Percentiles rank a stretch among this genome's conserved stretches.
Evolutionary conservation across 2,113 vertebrate genomes (phyloP).

Genomic region (Solea senegalensis): DNA sequence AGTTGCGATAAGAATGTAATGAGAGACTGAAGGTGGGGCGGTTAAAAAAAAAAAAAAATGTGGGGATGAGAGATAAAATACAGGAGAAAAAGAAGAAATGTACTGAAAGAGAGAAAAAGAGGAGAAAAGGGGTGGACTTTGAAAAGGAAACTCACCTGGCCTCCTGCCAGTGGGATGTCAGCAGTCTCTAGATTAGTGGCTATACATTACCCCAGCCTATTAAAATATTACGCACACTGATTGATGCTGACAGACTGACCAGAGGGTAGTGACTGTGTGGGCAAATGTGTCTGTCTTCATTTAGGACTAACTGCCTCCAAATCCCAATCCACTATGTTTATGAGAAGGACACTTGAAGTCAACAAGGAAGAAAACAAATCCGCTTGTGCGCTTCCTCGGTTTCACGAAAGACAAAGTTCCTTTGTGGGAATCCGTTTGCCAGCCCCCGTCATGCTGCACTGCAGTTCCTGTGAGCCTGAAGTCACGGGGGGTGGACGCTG

Average conservation of each 20-base stretch:
- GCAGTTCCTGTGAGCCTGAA: conserved; percentile 6
- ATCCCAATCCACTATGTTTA: conserved; percentile 1
- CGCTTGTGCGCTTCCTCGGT: neutral
- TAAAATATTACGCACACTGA: conserved; percentile 68
- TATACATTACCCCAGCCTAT: conserved; percentile 64
- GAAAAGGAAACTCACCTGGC: conserved; percentile 65
- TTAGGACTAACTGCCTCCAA: too few species aligned
- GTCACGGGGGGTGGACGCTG: conserved; percentile 1
- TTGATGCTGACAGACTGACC: conserved; percentile 68
- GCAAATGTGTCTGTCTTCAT: conserved; percentile 63
- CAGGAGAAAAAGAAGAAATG: conserved; percentile 3
- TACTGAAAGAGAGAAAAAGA: neutral
- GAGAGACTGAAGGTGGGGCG: conserved; percentile 36
- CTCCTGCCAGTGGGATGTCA: conserved; percentile 68
- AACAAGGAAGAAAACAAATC: conserved; percentile 4
- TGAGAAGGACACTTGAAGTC: neutral
- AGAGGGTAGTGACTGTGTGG: conserved; percentile 58
- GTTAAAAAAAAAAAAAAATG: neutral
- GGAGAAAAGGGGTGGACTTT: conserved; percentile 24
- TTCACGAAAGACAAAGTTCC: neutral
- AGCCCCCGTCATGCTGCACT: neutral
- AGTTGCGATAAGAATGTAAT: conserved; percentile 73
- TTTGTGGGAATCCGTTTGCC: conserved; percentile 14
- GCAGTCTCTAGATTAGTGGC: conserved; percentile 72
- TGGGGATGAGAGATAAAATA: conserved; percentile 1